phyloP scores from a whole-genome alignment of 2,888 invertebrate species.

The Molorchus minor region DNA sequence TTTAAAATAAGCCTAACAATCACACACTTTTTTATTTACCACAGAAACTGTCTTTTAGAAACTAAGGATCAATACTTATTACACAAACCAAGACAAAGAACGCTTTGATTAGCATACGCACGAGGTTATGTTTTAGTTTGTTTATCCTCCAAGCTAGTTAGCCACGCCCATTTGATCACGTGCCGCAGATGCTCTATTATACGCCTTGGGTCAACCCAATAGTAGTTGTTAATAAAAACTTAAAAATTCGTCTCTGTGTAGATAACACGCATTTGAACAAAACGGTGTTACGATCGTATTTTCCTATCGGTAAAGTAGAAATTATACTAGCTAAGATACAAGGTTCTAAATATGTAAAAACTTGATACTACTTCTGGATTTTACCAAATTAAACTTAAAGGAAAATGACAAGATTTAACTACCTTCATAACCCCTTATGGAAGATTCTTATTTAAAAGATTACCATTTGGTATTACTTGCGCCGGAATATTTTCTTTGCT shows the following conservation, averaged over 20 bases:
- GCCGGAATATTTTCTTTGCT: constrained; percentile 22
- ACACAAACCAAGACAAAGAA: too few relatives aligned
- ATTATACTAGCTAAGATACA: constrained; percentile 38
- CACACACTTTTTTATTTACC: too few relatives aligned
- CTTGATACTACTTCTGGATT: constrained; percentile 27
- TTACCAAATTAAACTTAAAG: constrained; percentile 23
- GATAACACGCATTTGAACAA: constrained; percentile 40
- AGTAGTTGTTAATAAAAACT: constrained; percentile 9
- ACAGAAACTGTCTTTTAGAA: too few relatives aligned
- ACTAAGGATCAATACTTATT: too few relatives aligned
- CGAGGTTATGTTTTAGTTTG: too few relatives aligned
- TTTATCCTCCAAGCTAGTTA: too few relatives aligned
- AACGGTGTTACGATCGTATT: constrained; percentile 19
- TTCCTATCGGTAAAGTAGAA: constrained; percentile 42
- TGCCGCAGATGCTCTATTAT: too few relatives aligned
- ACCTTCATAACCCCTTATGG: too few relatives aligned
- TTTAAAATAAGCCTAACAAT: too few relatives aligned
- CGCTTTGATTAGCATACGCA: too few relatives aligned
- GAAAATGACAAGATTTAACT: constrained; percentile 20
- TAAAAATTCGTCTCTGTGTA: constrained; percentile 23
- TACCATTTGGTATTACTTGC: constrained; percentile 28
- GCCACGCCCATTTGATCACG: too few relatives aligned
- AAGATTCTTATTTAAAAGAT: constrained; percentile 32
- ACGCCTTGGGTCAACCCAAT: constrained; percentile 27
- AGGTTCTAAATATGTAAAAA: constrained; percentile 36